Evolutionary conservation across 2,888 invertebrate genomes (phyloP).

Genomic region (Thalpophila matura): DNA sequence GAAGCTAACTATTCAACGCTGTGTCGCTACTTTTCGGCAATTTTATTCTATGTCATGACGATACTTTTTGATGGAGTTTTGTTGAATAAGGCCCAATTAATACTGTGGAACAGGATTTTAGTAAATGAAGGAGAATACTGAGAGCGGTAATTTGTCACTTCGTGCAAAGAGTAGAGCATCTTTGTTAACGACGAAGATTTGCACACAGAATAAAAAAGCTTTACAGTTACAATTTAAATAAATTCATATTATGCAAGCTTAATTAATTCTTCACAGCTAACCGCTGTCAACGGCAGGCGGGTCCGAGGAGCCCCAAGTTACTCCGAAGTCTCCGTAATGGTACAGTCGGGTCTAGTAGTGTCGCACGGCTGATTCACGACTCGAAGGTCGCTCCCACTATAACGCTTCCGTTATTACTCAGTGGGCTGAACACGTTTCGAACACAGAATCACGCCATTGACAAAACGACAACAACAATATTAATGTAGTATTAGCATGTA

Average conservation of each 20-base stretch:
- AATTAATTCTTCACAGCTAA: conserved; percentile 32
- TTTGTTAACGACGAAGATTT: not conserved
- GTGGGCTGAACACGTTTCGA: conserved; percentile 62
- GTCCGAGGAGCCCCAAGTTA: conserved; percentile 38
- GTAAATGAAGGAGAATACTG: not conserved
- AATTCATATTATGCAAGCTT: conserved; percentile 12
- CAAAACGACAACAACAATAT: conserved; percentile 37
- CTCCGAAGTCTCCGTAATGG: conserved; percentile 73
- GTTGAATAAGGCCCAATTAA: not conserved
- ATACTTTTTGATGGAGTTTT: conserved; percentile 17
- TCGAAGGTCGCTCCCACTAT: conserved; percentile 80
- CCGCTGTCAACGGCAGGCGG: conserved; percentile 23
- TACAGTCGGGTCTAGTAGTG: conserved; percentile 62
- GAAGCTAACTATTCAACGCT: conserved; percentile 75
- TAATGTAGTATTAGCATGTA: conserved; percentile 43
- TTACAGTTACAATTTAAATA: conserved; percentile 22
- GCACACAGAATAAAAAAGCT: not conserved
- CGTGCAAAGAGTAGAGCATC: not conserved
- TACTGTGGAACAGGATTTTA: not conserved
- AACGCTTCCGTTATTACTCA: conserved; percentile 70
- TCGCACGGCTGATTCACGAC: conserved; percentile 73
- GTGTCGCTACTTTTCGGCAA: conserved; percentile 60
- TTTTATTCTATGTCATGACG: conserved; percentile 50
- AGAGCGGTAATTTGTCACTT: conserved; percentile 4
- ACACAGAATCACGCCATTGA: conserved; percentile 50